Base-by-base conservation (phyloP, 2,888 invertebrate species). In the Apeira syringaria region DNA sequence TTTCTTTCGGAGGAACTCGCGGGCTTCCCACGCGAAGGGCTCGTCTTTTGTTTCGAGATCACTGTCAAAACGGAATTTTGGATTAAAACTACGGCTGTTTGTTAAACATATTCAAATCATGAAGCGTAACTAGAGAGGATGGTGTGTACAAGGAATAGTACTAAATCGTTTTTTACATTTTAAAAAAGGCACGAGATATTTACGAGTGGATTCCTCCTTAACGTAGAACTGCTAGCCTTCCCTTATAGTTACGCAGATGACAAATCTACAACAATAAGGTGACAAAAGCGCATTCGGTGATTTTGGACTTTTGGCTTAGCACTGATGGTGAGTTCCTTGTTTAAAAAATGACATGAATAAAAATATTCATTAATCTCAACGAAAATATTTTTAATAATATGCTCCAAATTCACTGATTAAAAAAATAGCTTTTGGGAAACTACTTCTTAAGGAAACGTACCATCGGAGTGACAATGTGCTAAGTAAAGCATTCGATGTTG, bases 11-110 rank as follows among this genome's bases (percentile, higher is more conserved):
- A 99, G 90, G 72, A 94, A 99, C 85, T 99, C 99, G 39, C 99
- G 93, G 1, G 99, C 97, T 74, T 99, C 99, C 98, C 99, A 99
- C 0, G 98, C 99, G 91, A 92, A 99, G 1, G 99, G 97, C 84
- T 99, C 97, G 75, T 97, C 97, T 75, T 94, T 95, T 6, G 93
- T 92, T 66, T 95, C 95, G 28, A 92, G 92, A 26, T 92, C 91
- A 76, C 91, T 93, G 76, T 33, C 62, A 31, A 29, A 15, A 30
- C 17, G 7, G 7, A 69, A 50, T 38, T 44, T 11, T 7, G 2
- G 18, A n/a, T 31, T 24, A 33, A 8, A n/a, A 20, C 2, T 20
- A 20, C 1, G 7, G 1, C 20, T 4, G 4, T 17, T 17, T 17
- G 6, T 1, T 17, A 17, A 17, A 2, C 15, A 20, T 7, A 20